Base-by-base conservation (phyloP, 37 sponge, comb jelly and placozoan species). In the Axinella damicornis region DNA sequence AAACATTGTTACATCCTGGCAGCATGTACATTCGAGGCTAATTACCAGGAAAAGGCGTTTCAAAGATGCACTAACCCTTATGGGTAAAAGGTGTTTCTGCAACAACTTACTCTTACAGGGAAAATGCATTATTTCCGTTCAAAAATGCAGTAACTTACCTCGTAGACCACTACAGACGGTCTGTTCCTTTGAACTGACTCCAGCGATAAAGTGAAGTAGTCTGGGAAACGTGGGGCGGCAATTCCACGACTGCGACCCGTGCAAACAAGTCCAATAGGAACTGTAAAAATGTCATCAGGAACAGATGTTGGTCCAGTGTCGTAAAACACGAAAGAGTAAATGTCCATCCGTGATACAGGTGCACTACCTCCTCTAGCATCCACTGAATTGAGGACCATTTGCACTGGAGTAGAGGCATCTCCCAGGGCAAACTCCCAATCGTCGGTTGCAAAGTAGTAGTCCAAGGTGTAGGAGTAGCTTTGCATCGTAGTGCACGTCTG, bases 181-280 rank as follows among this genome's bases (percentile, higher is more conserved):
- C n/a, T n/a, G n/a, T n/a, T n/a, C n/a, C n/a, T n/a, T n/a, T n/a
- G n/a, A n/a, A n/a, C n/a, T n/a, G n/a, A n/a, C n/a, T n/a, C n/a
- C n/a, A n/a, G n/a, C n/a, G n/a, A n/a, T n/a, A n/a, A n/a, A n/a
- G n/a, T 65, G 67, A 92, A 92, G 55, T 55, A 57, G 2, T 81
- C 24, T 19, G 89, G 78, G 2, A 92, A 28, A 13, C 28, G 0
- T 13, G 93, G 93, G n/a, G 85, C 17, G 0, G 76, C 46, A 2
- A 15, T 33, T 16, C 86, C 86, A 9, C 72, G 52, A 30, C 12
- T 39, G 18, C 83, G 82, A 11, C 83, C 83, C 41, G 17, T 77
- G 38, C 92, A 92, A 17, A 67, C 57, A 28, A 92, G 33, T 16
- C 88, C 92, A 34, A n/a, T 54, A 4, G 92, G 92, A 24, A 91